These are phyloP conservation scores for Metalampra italica DNA, from an alignment of 2,888 invertebrate genomes.

Conservation along the genomic window DNA sequence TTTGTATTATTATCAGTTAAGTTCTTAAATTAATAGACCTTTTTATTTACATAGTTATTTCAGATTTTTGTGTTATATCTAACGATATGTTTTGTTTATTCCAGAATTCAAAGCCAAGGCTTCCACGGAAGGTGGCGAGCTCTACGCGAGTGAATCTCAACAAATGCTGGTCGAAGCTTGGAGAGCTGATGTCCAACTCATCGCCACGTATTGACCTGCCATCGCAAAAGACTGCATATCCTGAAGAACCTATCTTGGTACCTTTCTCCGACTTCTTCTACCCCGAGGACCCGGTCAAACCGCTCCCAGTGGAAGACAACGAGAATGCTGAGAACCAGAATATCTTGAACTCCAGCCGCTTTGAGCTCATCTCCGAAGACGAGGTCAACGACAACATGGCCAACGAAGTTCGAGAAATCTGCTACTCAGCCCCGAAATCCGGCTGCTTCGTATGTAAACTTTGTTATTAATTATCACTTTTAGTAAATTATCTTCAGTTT, in stretches of 20 bases:
- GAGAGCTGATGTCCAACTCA: slow-evolving; percentile 73
- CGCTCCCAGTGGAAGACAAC: slow-evolving; percentile 56
- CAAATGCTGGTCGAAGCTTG: slow-evolving; percentile 81
- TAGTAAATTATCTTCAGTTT: slow-evolving; percentile 10
- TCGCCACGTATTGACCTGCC: slow-evolving; percentile 66
- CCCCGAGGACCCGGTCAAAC: slow-evolving; percentile 63
- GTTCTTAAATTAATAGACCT: too few species aligned
- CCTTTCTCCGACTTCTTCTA: slow-evolving; percentile 65
- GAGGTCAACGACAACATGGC: slow-evolving; percentile 79
- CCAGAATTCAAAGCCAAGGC: slow-evolving; percentile 77
- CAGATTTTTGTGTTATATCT: slow-evolving; percentile 10
- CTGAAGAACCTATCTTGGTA: slow-evolving; percentile 62
- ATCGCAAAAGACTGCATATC: slow-evolving; percentile 67
- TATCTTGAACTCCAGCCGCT: slow-evolving; percentile 59
- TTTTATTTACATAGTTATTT: neutral
- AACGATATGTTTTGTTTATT: slow-evolving; percentile 41
- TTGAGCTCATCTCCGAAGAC: slow-evolving; percentile 54
- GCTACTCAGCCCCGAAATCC: slow-evolving; percentile 57
- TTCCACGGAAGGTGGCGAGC: slow-evolving; percentile 76
- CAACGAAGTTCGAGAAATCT: slow-evolving; percentile 78
- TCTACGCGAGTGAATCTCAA: slow-evolving; percentile 81
- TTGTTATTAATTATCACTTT: slow-evolving; percentile 46
- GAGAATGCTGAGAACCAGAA: slow-evolving; percentile 72
- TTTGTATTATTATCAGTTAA: too few species aligned
- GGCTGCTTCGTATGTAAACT: slow-evolving; percentile 71